These are phyloP conservation scores for Philopotamus ludificatus DNA, from an alignment of 1,140 invertebrate genomes.

Conservation along the genomic window DNA sequence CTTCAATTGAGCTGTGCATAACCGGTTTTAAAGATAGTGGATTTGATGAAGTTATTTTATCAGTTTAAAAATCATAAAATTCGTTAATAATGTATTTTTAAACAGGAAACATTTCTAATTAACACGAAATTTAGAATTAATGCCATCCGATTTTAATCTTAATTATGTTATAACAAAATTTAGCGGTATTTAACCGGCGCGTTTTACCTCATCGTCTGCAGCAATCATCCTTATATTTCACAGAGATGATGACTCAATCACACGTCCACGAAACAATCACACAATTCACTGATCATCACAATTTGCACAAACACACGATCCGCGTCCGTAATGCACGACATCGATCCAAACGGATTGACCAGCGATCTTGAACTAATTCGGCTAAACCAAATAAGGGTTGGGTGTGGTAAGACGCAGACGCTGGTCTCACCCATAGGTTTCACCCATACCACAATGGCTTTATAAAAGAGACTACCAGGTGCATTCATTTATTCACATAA, in stretches of 20 bases:
- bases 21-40: too few species aligned
- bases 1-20: too few species aligned
- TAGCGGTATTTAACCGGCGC: too few species aligned
- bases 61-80: too few species aligned
- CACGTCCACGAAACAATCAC: background rate
- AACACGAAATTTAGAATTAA: too few species aligned
- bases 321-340: background rate
- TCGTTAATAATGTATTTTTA: too few species aligned
- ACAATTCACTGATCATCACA: background rate
- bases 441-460: conserved; percentile 40
- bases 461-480: conserved; percentile 40
- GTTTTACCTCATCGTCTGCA: too few species aligned
- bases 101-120: too few species aligned
- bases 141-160: too few species aligned
- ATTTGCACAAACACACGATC: background rate
- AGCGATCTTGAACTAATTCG: conserved; percentile 40
- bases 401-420: conserved; percentile 22
- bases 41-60: too few species aligned
- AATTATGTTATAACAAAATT: too few species aligned
- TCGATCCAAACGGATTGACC: conserved; percentile 35
- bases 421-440: conserved; percentile 33
- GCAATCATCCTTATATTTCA: too few species aligned
- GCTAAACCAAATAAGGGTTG: conserved; percentile 35
- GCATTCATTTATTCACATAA: conserved; percentile 41
- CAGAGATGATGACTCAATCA: background rate